Percentiles rank a stretch among this genome's conserved stretches.
phyloP scores from a whole-genome alignment of 2,113 vertebrate genomes.

The Cyprinus carpio region DNA sequence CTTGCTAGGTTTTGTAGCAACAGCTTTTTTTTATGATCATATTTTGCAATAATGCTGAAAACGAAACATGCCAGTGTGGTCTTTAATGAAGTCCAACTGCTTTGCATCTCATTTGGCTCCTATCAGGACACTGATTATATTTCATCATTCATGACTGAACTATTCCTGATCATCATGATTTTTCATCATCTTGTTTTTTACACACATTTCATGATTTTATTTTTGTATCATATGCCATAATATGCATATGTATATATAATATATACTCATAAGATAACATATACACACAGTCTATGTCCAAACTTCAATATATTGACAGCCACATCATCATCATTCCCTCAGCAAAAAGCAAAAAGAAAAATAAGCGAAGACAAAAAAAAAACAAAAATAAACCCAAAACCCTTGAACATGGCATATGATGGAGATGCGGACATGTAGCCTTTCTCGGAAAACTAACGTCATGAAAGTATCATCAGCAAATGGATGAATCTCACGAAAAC shows the following conservation, averaged over 20 bases:
- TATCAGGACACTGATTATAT: not conserved
- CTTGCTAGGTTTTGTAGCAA: not conserved
- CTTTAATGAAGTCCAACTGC: not conserved
- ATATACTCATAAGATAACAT: not conserved
- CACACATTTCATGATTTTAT: not conserved
- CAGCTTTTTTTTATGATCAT: not conserved
- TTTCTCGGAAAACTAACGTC: not conserved
- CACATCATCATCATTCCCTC: constrained; percentile 47
- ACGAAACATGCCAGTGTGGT: not conserved
- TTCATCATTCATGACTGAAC: not conserved
- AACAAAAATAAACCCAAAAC: constrained; percentile 94
- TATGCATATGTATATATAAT: not conserved
- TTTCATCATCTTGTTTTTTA: not conserved
- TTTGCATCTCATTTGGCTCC: too few relatives aligned
- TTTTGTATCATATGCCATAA: not conserved
- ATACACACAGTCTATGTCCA: too few relatives aligned
- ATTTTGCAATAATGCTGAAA: not conserved
- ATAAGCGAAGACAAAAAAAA: constrained; percentile 95
- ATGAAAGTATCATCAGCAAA: not conserved
- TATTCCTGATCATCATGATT: not conserved
- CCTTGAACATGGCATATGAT: constrained; percentile 95
- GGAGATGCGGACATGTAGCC: constrained; percentile 96
- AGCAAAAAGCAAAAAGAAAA: constrained; percentile 99
- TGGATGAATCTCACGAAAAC: not conserved
- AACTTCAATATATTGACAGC: too few relatives aligned